Evolutionary conservation across 2,797 vertebrate species (phyloP).

Genomic region (Amphiprion clarkii): DNA sequence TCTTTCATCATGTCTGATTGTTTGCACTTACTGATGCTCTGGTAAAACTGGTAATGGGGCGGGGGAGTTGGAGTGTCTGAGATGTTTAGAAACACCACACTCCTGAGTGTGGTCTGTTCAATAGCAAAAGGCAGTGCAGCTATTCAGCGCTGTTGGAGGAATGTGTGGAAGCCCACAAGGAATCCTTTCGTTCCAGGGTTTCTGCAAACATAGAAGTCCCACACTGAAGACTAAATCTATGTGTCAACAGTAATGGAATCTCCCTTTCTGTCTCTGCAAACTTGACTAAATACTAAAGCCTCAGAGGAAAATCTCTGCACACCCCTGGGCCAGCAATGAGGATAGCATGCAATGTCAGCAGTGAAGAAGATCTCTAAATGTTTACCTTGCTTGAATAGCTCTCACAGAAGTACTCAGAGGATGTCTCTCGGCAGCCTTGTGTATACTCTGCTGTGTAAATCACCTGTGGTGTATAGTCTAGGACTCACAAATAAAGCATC

Average conservation of each 20-base stretch:
- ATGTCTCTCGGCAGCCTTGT: background rate
- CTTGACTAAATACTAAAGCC: conserved; percentile 53
- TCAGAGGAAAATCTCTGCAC: conserved; percentile 60
- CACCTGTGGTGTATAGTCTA: conserved; percentile 61
- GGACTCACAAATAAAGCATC: conserved; percentile 51
- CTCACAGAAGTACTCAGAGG: conserved; percentile 42
- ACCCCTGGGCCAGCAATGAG: conserved; percentile 41
- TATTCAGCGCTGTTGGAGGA: conserved; percentile 79
- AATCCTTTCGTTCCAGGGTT: conserved; percentile 82
- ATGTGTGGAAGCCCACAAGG: conserved; percentile 84
- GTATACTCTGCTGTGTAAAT: conserved; percentile 54
- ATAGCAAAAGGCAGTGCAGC: conserved; percentile 71
- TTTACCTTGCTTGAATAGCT: conserved; percentile 61
- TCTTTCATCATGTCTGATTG: conserved; percentile 54
- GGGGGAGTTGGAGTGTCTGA: conserved; percentile 61
- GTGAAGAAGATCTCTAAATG: conserved; percentile 57
- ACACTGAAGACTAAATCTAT: conserved; percentile 80
- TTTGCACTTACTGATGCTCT: conserved; percentile 64
- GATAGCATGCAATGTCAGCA: conserved; percentile 48
- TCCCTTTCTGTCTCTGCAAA: conserved; percentile 65
- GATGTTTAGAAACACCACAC: conserved; percentile 82
- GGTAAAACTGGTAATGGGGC: conserved; percentile 45
- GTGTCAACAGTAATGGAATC: conserved; percentile 81
- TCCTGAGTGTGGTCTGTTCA: conserved; percentile 83
- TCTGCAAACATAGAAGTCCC: conserved; percentile 84